Evolutionary conservation across 2,888 invertebrate species (phyloP).

Genomic region (Pogonocherus hispidulus): DNA sequence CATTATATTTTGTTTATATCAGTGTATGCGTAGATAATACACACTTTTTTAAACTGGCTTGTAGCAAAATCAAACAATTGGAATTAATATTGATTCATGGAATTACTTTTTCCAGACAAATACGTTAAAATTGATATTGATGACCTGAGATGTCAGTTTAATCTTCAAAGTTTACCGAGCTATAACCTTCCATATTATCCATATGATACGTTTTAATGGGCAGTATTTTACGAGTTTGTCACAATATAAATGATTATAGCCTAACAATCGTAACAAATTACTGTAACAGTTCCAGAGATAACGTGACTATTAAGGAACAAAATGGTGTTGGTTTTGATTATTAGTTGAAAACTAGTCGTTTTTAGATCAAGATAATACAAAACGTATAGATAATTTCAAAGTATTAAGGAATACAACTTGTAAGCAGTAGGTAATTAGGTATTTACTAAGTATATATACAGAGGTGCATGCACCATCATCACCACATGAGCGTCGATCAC

Average conservation of each 20-base stretch:
- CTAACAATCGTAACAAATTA: slow-evolving; percentile 13
- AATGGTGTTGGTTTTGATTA: background rate
- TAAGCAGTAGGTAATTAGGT: too few relatives aligned
- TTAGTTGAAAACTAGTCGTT: slow-evolving; percentile 4
- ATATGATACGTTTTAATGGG: slow-evolving; percentile 12
- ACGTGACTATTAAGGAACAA: slow-evolving; percentile 14
- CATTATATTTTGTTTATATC: too few relatives aligned
- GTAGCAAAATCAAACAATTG: background rate
- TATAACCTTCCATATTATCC: background rate
- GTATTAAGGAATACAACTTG: background rate
- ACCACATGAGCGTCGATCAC: too few relatives aligned
- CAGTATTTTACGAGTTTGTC: slow-evolving; percentile 10
- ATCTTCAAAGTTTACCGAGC: background rate
- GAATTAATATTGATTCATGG: background rate
- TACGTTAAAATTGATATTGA: background rate
- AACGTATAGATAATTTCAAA: background rate
- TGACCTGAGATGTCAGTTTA: background rate
- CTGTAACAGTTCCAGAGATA: slow-evolving; percentile 1
- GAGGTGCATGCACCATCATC: too few relatives aligned
- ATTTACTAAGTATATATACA: too few relatives aligned
- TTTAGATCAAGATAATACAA: background rate
- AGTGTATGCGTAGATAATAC: too few relatives aligned
- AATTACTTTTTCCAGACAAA: background rate
- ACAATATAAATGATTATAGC: background rate
- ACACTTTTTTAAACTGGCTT: background rate